These are phyloP conservation scores for Hylaeus anthracinus DNA, from an alignment of 1,140 invertebrate species.

Conservation along the genomic window DNA sequence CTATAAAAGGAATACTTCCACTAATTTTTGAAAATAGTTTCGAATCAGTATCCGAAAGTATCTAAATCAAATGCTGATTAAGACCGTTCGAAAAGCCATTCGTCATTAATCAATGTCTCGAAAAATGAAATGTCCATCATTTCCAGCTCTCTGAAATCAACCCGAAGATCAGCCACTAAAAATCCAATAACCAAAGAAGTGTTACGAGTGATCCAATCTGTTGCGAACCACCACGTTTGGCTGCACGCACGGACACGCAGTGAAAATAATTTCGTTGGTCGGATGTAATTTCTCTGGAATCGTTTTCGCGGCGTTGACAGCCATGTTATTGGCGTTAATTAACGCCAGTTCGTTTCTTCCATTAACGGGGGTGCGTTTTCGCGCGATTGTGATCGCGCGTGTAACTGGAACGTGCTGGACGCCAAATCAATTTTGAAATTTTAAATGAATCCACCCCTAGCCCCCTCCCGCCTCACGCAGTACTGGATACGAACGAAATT, in stretches of 20 bases:
- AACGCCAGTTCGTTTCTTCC: constrained; percentile 37
- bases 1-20: no score
- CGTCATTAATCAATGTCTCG: no score
- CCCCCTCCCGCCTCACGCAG: not conserved
- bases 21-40: no score
- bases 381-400: constrained; percentile 1
- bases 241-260: not conserved
- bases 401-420: not conserved
- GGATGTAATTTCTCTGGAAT: constrained; percentile 25
- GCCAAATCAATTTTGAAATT: constrained; percentile 45
- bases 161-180: no score
- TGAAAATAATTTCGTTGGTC: not conserved
- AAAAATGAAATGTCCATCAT: no score
- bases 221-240: no score
- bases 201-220: no score
- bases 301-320: constrained; percentile 35
- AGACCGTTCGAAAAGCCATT: no score
- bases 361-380: constrained; percentile 26
- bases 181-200: no score
- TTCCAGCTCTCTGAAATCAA: no score
- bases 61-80: no score
- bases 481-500: not conserved
- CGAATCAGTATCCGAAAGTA: no score
- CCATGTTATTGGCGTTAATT: constrained; percentile 52
- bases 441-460: constrained; percentile 15